Evolutionary conservation across 2,113 vertebrate species (phyloP).

Genomic region (Gnathochromis pfefferi): DNA sequence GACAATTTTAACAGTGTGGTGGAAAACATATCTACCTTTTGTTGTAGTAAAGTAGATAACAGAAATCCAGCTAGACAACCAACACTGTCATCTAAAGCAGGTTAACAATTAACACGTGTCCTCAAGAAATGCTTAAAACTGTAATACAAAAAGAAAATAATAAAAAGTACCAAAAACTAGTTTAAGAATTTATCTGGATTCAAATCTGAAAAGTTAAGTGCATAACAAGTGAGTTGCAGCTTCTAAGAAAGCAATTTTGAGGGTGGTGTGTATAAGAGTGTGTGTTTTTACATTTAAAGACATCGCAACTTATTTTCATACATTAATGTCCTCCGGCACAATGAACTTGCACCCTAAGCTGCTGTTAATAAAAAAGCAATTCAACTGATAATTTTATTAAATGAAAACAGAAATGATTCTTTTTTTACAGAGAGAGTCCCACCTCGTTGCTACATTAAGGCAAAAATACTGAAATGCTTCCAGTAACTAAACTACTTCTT

Average conservation of each 20-base stretch:
- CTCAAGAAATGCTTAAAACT: neutral
- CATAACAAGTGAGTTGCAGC: neutral
- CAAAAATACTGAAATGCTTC: neutral
- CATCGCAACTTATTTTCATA: neutral
- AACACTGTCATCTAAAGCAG: neutral
- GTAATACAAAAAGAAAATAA: neutral
- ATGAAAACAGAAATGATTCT: neutral
- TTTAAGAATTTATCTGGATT: neutral
- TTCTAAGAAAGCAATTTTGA: neutral
- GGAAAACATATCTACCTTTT: neutral
- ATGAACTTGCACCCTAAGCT: neutral
- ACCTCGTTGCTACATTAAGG: neutral
- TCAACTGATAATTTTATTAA: neutral
- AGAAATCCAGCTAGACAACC: neutral
- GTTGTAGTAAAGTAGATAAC: neutral
- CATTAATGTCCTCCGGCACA: neutral
- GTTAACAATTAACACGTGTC: neutral
- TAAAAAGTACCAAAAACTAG: fast-evolving
- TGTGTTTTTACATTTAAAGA: neutral
- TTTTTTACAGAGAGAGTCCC: neutral
- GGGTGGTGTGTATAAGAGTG: neutral
- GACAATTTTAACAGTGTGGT: neutral
- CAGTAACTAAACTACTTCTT: neutral
- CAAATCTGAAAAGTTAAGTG: neutral
- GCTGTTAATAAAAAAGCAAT: neutral